Evolutionary conservation across 2,888 invertebrate species (phyloP), one percentile per base, ranked within the genome.

Genomic region (Troides aeacus): DNA sequence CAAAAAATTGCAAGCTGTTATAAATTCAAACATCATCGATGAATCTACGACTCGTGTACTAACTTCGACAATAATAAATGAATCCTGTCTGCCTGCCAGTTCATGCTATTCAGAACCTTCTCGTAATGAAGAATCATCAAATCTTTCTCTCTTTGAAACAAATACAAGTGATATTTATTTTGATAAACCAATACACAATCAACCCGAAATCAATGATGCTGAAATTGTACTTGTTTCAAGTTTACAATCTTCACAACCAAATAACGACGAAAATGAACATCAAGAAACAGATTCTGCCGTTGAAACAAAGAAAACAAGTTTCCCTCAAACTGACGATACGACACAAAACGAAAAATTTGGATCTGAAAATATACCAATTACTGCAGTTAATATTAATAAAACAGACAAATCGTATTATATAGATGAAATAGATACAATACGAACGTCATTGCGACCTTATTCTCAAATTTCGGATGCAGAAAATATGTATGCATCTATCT

Each of bases 391-490:
- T 56, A 56, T n/a, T n/a, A 8, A 42, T 42, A 15, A 42, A 42
- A 15, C 42, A 42, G 42, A 53, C 5, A 18, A 53, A 53, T n/a
- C 53, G n/a, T 53, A 53, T 53, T 6, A 53, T n/a, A 53, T 53
- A 53, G 15, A 53, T n/a, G 53, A 53, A n/a, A 53, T 7, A 7
- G 15, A 53, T 53, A 12, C n/a, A 7, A 53, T n/a, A 3, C 53
- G 5, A 53, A n/a, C 53, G 18, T 53, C 76, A 46, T 72, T 72
- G 53, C 76, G 82, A 42, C 82, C 72, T 70, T 85, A 88, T 72
- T 76, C 84, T 24, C 84, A 85, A 77, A 78, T 86, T 71, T 75
- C 74, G 64, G 86, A 87, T 73, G 84, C 84, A 53, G 79, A 80
- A 69, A 67, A 70, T 8, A 62, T 69, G 58, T 72, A 74, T 56